Percentiles rank a stretch among this genome's conserved stretches.
Conservation (phyloP, 1,140 invertebrate genomes). For the Hypothenemus hampei region DNA sequence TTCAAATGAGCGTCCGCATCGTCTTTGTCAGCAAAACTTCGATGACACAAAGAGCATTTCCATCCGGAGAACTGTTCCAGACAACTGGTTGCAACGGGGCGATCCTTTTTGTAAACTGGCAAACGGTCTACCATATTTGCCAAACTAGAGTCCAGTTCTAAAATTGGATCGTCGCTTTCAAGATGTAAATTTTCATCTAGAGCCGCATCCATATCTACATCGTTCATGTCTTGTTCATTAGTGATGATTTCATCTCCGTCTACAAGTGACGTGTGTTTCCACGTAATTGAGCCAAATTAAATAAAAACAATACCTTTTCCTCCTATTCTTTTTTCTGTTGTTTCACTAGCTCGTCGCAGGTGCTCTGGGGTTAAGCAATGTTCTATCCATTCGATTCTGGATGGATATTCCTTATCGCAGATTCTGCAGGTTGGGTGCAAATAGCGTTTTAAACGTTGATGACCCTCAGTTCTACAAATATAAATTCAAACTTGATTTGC, state of each 20-base stretch:
- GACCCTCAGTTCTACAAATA: conserved; percentile 54
- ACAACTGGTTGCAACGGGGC: conserved; percentile 33
- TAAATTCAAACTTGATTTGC: not conserved
- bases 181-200: conserved; percentile 41
- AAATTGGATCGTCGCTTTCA: conserved; percentile 42
- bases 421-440: conserved; percentile 71
- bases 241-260: conserved; percentile 33
- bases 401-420: conserved; percentile 75
- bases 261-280: too few species aligned
- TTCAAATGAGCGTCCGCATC: conserved; percentile 54
- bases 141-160: conserved; percentile 40
- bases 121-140: conserved; percentile 40
- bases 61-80: conserved; percentile 38
- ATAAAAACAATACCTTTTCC: conserved; percentile 54
- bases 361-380: conserved; percentile 62
- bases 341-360: conserved; percentile 57
- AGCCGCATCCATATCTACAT: conserved; percentile 39
- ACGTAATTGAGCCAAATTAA: too few species aligned
- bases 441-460: conserved; percentile 76
- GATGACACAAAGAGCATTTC: conserved; percentile 54
- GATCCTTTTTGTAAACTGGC: conserved; percentile 38
- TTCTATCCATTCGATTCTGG: conserved; percentile 65
- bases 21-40: conserved; percentile 55
- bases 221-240: conserved; percentile 31
- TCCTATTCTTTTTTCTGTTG: conserved; percentile 53